A percentile compares a stretch with the other conserved stretches of the same genome.
phyloP scores from a whole-genome alignment of 2,113 vertebrate genomes.

The Zosterops borbonicus region DNA sequence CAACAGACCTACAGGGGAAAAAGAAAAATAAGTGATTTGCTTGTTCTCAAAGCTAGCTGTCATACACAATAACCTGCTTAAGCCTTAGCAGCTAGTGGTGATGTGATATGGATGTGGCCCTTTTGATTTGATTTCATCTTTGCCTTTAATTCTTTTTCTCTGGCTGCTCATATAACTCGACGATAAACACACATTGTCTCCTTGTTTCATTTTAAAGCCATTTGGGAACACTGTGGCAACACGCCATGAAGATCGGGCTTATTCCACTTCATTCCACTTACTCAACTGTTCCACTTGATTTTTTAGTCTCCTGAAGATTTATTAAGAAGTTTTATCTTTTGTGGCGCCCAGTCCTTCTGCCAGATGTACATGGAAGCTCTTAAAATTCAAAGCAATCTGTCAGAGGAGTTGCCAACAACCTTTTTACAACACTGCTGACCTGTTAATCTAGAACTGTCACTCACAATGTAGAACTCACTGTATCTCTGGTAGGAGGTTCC shows the following conservation, averaged over 20 bases:
- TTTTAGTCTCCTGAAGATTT: conserved; percentile 28
- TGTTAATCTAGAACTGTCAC: conserved; percentile 3
- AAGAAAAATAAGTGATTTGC: background rate
- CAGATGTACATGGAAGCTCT: background rate
- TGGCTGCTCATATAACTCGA: background rate
- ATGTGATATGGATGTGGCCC: background rate
- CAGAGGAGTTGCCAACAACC: background rate
- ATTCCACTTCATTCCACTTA: conserved; percentile 13
- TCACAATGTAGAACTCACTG: background rate
- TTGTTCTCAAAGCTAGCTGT: background rate
- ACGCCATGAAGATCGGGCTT: background rate
- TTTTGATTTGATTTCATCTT: conserved; percentile 21
- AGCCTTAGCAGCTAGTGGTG: background rate
- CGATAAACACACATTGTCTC: background rate
- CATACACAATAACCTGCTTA: background rate
- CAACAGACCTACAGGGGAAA: background rate
- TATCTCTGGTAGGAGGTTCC: background rate
- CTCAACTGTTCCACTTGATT: background rate
- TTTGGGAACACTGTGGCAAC: conserved; percentile 2
- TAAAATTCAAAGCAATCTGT: conserved; percentile 6
- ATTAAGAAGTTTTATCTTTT: conserved; percentile 31
- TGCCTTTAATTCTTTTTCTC: conserved; percentile 17
- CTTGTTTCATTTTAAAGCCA: background rate
- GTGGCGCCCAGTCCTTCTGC: background rate
- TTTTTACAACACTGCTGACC: background rate